phyloP scores from a whole-genome alignment of 2,797 vertebrate genomes.

The Australoheros facetus region DNA sequence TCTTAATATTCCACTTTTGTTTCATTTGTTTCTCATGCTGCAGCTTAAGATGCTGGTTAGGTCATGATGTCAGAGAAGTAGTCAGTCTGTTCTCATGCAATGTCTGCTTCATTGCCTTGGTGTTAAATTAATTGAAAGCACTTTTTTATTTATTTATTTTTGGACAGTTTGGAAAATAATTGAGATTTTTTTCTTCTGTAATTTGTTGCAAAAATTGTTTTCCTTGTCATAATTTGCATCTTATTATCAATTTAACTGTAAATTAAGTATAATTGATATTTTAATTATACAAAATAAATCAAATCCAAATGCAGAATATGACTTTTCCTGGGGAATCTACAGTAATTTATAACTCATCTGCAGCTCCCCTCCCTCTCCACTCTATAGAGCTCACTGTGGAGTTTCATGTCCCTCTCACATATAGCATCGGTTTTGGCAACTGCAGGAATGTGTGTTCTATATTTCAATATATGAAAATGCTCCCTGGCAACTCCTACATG shows the following conservation, averaged over 20 bases:
- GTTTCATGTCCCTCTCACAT: background rate
- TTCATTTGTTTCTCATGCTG: background rate
- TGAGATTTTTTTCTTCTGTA: background rate
- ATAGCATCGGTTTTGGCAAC: background rate
- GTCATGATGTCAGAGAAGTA: background rate
- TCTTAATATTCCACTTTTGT: background rate
- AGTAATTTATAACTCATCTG: background rate
- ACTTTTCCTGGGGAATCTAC: background rate
- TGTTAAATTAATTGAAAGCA: background rate
- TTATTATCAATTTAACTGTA: constrained; percentile 4
- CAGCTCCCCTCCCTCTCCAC: background rate
- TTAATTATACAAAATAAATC: background rate
- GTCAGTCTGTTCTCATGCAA: background rate
- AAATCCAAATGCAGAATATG: background rate
- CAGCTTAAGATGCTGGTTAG: background rate
- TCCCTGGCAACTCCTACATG: background rate
- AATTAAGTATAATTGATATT: background rate
- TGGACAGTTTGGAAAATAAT: background rate
- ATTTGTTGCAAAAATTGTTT: constrained; percentile 1
- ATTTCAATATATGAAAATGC: background rate
- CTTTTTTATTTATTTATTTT: background rate
- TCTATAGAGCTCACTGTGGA: background rate
- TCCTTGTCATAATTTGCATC: background rate
- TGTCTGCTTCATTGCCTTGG: background rate
- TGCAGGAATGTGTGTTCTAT: too few relatives aligned